Evolutionary conservation across 2,797 vertebrate genomes (phyloP), one percentile per base, ranked within the genome.

Genomic region (Leuciscus waleckii): DNA sequence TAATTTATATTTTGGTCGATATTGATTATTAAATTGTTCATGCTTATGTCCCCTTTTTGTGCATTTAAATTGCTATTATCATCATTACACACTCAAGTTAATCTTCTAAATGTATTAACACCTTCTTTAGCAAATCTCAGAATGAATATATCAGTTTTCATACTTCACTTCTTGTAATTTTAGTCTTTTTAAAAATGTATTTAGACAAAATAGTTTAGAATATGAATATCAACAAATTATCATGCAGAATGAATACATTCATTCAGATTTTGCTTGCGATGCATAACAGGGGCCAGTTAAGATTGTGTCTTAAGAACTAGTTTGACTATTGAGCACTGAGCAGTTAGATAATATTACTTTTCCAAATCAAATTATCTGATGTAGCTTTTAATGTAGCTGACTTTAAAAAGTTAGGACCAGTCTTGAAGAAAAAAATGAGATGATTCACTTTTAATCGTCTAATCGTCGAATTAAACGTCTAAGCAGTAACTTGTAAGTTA

Each of bases 91-190:
- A 41, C 2, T 69, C 67, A 23, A 63, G 10, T n/a, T 39, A 23
- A 39, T 69, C 67, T 69, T 69, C 0, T 23, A 69, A 69, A n/a
- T 58, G 1, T 58, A 58, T 58, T 58, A n/a, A 39, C 35, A 5
- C 23, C 6, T 16, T 46, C n/a, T 71, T 26, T 70, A 71, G 23
- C n/a, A 43, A 46, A 71, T 46, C n/a, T 46, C n/a, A 43, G n/a
- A 70, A 43, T 43, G 2, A 26, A 14, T 23, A 56, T 58, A n/a
- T 10, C 3, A 58, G 23, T n/a, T 39, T 39, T n/a, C 11, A 70
- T 70, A 14, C 37, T 89, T 14, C 13, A 7, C 68, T 89, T 14
- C 43, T 91, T 83, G 43, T 89, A 86, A 90, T 83, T 41, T 67
- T 89, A 92, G 6, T 71, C 6, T 43, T 37, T 37, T 29, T 29